Evolutionary conservation across 2,113 vertebrate genomes (phyloP).

Genomic region (Tychaedon coryphoeus): DNA sequence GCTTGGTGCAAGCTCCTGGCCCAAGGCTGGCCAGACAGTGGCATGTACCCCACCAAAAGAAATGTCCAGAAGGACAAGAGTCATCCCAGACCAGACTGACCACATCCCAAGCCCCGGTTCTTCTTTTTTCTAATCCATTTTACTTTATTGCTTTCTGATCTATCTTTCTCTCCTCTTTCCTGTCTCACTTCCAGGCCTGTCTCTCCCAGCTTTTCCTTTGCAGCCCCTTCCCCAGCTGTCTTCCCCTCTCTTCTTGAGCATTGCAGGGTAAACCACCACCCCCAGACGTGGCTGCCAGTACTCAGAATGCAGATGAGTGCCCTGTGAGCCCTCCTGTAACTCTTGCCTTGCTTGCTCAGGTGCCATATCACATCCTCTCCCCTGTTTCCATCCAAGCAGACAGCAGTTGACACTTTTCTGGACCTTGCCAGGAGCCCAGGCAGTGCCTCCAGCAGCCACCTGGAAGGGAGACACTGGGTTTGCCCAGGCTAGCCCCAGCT

Average conservation of each 20-base stretch:
- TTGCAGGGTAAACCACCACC: neutral
- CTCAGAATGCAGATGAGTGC: neutral
- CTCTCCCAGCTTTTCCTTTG: neutral
- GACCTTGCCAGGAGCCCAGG: neutral
- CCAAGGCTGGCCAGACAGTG: neutral
- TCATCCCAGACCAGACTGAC: neutral
- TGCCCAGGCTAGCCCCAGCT: neutral
- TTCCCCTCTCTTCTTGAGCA: neutral
- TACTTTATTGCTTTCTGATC: neutral
- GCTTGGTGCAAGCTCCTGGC: rapidly evolving
- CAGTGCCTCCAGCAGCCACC: neutral
- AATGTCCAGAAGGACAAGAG: neutral
- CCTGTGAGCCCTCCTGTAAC: neutral
- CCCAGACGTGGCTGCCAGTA: rapidly evolving
- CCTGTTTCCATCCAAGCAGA: neutral
- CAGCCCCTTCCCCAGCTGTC: neutral
- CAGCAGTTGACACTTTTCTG: neutral
- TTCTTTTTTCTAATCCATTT: neutral
- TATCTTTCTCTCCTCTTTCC: neutral
- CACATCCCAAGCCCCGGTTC: neutral
- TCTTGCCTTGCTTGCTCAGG: neutral
- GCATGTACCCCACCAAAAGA: neutral
- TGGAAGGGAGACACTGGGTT: neutral
- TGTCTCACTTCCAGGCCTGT: neutral
- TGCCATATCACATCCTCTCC: neutral